Base-by-base conservation (phyloP, 2,797 vertebrate species). In the Hydrocynus forskahlii region DNA sequence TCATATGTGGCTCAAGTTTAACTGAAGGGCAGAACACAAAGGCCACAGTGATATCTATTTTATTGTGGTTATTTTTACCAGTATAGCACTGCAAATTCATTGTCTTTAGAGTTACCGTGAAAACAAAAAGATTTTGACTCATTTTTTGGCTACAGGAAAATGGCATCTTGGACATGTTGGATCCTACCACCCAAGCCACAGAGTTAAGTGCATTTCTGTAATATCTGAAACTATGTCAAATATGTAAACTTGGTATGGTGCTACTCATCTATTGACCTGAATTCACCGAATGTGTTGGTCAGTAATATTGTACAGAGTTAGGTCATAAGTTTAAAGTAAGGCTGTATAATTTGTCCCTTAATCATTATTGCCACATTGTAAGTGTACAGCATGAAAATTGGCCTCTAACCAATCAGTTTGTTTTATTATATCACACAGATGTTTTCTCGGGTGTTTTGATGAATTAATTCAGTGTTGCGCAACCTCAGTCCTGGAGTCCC, bases 121-220 rank as follows among this genome's bases (percentile, higher is more conserved):
- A 67, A 1, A 50, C 8, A 54, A 21, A 35, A 72, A 17, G 35
- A 29, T 64, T 38, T 7, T 29, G 69, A 2, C 14, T 55, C 16
- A 35, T 12, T 35, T 82, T 66, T 62, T 86, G 50, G 38, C 14
- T 5, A 0, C 88, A 97, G 96, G 98, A 80, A 99, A 99, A 89
- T 99, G 98, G 98, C 98, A 99, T 87, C 95, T 99, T 21, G 98
- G 98, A 40, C 97, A 99, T 89, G 92, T 94, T 0, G 94, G 94
- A 59, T 89, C 1, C 5, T 95, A 96, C 80, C 90, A 94, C 78
- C 97, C 98, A 78, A 95, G 77, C 71, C 93, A 93, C 76, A 96
- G 97, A 21, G 98, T 96, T 98, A 91, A 93, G 94, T 76, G 29
- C 48, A 66, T 13, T 55, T 54, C 45, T 19, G 29, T 29, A 29